Base-by-base conservation (phyloP, 2,113 vertebrate species). In the Rhinolophus ferrumequinum region DNA sequence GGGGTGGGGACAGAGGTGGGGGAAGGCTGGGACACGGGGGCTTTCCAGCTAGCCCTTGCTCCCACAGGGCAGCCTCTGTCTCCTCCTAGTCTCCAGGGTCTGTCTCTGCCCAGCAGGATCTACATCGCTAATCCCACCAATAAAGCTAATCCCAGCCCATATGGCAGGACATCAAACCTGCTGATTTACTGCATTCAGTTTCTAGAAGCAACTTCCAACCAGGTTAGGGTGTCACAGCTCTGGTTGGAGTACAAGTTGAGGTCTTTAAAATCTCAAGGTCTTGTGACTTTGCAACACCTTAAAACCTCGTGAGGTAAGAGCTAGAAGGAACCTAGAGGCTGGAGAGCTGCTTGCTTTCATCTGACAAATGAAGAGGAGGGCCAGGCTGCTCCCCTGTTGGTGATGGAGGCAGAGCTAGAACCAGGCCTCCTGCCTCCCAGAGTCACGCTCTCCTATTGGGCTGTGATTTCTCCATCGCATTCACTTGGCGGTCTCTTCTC, bases 381-480 rank as follows among this genome's bases (percentile, higher is more conserved):
- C 44, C 88, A 67, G 69, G 54, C 33, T 18, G 12, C 30, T 73
- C 60, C 12, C 2, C 47, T 1, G 1, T 0, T 16, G 50, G 54
- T 30, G 24, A 22, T 26, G 13, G 14, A 58, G 35, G 28, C 26
- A 60, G n/a, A 73, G 79, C 76, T 33, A 15, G 26, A 79, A 52
- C 21, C 70, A n/a, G 41, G n/a, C 73, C 73, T 76, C 73, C 60
- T 26, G 24, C 41, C 54, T 66, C 50, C 72, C 47, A 22, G 38
- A 52, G 35, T n/a, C 92, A 26, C 2, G 0, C 64, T 44, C 22
- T 50, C 35, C 54, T 38, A 10, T 3, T 4, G 4, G 73, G 28
- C 41, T 35, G 41, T 1, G 4, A 12, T 64, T 18, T 44, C 50
- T 54, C 24, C 50, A 12, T 13, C 0, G 0, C 6, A 1, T 50